Evolutionary conservation across 37 sponge, comb jelly and placozoan genomes (phyloP), one percentile per base, ranked within the genome.

Genomic region (Hormiphora californensis): DNA sequence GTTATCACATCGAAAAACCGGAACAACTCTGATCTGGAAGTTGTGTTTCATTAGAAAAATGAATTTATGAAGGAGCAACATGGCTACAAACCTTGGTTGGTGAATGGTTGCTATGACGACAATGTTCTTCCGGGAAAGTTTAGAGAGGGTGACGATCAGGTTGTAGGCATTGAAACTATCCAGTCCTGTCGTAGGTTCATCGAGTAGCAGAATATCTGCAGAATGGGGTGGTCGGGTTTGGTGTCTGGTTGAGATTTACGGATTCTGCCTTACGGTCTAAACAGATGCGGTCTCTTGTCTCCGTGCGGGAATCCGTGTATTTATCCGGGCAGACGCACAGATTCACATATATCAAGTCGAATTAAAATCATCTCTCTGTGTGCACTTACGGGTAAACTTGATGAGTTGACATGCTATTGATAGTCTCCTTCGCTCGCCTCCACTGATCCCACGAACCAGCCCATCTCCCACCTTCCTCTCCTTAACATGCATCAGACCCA

Each of bases 141-240:
- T 2, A 41, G 27, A 32, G 27, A 73, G 81, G 41, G 81, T 73
- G 2, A 19, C 31, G 1, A 73, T 73, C 4, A 73, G 81, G 23
- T 73, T 73, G 49, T 73, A 73, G 23, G 81, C 81, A 28, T 73
- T 73, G 46, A 73, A 73, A 41, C 46, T 73, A 49, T 73, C 81
- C 9, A 73, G 81, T 3, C 81, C 81, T 36, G 81, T 73, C 5
- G 81, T 73, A 7, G 81, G 81, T 19, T 73, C 81, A 39, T 73
- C 81, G 27, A 73, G 38, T 49, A 73, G 46, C 46, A 73, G 81
- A 19, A 73, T 73, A 30, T 73, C 81, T 73, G 81, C 4, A 19
- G 21, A 19, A 4, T 12, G 59, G 7, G 59, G 12, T 46, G 51
- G 51, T 46, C 12, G 8, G n/a, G n/a, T n/a, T n/a, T n/a, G n/a